Evolutionary conservation across 1,140 invertebrate species (phyloP), one percentile per base, ranked within the genome.

Genomic region (Acromyrmex heyeri): DNA sequence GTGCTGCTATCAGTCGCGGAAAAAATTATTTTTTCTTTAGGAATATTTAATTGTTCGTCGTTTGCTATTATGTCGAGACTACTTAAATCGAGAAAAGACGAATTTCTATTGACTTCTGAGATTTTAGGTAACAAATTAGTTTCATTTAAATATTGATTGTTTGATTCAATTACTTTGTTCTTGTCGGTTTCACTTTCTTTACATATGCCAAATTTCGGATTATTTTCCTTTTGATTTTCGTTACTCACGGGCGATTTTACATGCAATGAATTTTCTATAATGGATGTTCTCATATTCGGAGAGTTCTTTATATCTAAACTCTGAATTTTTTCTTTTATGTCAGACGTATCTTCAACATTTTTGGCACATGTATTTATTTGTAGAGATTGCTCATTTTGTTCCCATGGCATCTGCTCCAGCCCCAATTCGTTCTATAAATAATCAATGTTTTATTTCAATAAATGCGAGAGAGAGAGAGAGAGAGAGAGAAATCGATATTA

Each of bases 371-470:
- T 77, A 82, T 82, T 82, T 59, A 82, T 21, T 59, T 83, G 53
- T 1, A 85, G 8, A 34, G 62, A 86, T 53, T 57, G 77, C 34
- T 93, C 85, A 61, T 91, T 86, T 48, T 92, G 83, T 67, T 92
- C 91, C 95, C 96, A 96, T 50, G 95, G 91, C 16, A 95, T 90
- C 64, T 94, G 88, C 79, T 94, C 89, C 7, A 96, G 86, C 6
- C 96, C 95, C 27, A 96, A 92, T 92, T 96, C 96, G 91, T 95
- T 95, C 95, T 96, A 83, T 27, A 95, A 95, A 75, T 90, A 92
- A 79, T 21, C 8, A 48, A 59, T 16, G 75, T n/a, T 27, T 77
- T 64, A 48, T 53, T 64, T 0, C 14, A 12, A 59, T 65, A 44
- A 7, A 30, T 30, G 6, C 3, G 30, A 30, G 30, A 5, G 30